Conservation (phyloP, 1,140 invertebrate species). For the Meloidogyne exigua region DNA sequence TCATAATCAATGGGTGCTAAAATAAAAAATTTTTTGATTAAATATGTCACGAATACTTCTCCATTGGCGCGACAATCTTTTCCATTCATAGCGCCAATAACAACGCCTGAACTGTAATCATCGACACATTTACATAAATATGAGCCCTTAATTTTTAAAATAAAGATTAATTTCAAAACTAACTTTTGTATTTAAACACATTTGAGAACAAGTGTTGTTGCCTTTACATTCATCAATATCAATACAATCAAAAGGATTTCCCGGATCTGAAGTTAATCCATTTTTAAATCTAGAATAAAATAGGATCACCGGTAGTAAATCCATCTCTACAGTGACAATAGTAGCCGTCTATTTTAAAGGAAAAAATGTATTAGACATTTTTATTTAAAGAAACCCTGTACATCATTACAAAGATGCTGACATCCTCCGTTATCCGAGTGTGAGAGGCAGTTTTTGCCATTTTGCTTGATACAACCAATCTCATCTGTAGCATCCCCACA, state of each 20-base stretch:
- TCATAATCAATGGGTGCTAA: constrained; percentile 50
- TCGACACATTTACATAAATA: constrained; percentile 95
- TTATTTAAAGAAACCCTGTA: background rate
- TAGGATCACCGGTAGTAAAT: constrained; percentile 33
- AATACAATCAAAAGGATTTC: constrained; percentile 59
- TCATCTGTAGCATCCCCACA: constrained; percentile 93
- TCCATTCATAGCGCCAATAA: constrained; percentile 62
- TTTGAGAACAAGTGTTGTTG: constrained; percentile 87
- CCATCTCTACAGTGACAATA: constrained; percentile 62
- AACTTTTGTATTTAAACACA: constrained; percentile 81
- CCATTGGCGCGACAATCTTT: constrained; percentile 64
- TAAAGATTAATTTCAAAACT: background rate
- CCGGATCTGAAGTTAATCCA: constrained; percentile 39
- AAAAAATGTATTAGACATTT: background rate
- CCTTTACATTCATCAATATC: constrained; percentile 87
- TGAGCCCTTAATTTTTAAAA: constrained; percentile 73
- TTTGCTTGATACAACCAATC: constrained; percentile 66
- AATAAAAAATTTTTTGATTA: background rate
- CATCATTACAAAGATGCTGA: constrained; percentile 59
- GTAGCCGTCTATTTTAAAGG: constrained; percentile 50
- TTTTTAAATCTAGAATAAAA: background rate
- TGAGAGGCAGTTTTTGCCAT: constrained; percentile 58
- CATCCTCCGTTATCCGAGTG: constrained; percentile 60
- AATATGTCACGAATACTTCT: background rate
- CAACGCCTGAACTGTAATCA: constrained; percentile 69